These are phyloP conservation scores for Tenthredo mesomela DNA, from an alignment of 2,888 invertebrate species.

Conservation along the genomic window DNA sequence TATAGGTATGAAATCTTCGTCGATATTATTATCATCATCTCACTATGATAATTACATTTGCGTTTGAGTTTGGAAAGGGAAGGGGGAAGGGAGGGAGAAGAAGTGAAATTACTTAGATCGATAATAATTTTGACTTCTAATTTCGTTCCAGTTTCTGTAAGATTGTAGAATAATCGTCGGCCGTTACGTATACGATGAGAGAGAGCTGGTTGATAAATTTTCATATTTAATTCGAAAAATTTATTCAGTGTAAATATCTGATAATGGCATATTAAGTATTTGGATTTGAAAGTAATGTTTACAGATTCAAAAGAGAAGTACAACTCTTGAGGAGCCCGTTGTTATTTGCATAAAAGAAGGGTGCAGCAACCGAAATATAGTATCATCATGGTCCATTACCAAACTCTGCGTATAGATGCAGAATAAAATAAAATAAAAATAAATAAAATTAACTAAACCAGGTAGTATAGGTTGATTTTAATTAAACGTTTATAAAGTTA, in stretches of 20 bases:
- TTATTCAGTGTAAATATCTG: conserved; percentile 50
- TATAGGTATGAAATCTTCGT: neutral
- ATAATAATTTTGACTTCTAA: conserved; percentile 5
- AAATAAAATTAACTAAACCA: neutral
- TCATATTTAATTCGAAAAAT: conserved; percentile 49
- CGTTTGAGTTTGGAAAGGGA: neutral
- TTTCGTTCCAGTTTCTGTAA: neutral
- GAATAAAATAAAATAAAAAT: neutral
- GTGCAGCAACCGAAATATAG: conserved; percentile 25
- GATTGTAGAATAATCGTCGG: neutral
- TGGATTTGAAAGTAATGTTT: conserved; percentile 51
- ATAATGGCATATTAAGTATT: conserved; percentile 52
- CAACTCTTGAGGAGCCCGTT: conserved; percentile 23
- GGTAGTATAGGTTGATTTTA: too few relatives aligned
- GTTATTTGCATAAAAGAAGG: conserved; percentile 52
- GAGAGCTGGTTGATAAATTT: neutral
- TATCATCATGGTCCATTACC: neutral
- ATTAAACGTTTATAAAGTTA: neutral
- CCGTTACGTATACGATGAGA: neutral
- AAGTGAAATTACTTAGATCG: neutral
- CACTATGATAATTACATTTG: neutral
- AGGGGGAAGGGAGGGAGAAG: too few relatives aligned
- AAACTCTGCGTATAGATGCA: neutral
- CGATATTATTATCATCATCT: neutral
- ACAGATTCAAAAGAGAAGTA: conserved; percentile 46